Evolutionary conservation across 1,140 invertebrate species (phyloP).

Genomic region (Rhysida immarginata): DNA sequence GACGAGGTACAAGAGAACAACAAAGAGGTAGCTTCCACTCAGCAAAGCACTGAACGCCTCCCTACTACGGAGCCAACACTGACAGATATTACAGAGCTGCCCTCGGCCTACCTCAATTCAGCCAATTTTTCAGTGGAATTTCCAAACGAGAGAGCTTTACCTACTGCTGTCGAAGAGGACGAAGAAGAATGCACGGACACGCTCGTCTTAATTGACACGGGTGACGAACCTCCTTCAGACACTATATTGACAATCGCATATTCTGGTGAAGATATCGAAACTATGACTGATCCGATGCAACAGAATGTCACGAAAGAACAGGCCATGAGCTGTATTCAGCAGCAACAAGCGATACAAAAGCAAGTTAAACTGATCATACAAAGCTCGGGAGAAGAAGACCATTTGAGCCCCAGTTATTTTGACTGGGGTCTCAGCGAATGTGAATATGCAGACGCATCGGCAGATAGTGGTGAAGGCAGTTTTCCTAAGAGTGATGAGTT

Average conservation of each 20-base stretch:
- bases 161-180: neutral
- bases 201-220: neutral
- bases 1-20: neutral
- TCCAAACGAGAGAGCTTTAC: neutral
- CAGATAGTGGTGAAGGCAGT: neutral
- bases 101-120: neutral
- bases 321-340: neutral
- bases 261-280: neutral
- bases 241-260: neutral
- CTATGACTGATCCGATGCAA: neutral
- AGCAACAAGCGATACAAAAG: no score
- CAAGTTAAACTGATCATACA: neutral
- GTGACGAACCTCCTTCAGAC: neutral
- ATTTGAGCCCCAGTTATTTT: neutral
- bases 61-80: neutral
- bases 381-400: neutral
- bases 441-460: neutral
- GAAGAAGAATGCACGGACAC: neutral
- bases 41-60: neutral
- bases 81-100: neutral
- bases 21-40: neutral
- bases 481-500: no score
- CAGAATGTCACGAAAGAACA: neutral
- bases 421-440: conserved; percentile 1
- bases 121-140: neutral